Percentiles rank a stretch among this genome's conserved stretches.
Evolutionary conservation across 53 echinoderm and acorn worm genomes (phyloP).

Genomic region (Holothuria scabra): DNA sequence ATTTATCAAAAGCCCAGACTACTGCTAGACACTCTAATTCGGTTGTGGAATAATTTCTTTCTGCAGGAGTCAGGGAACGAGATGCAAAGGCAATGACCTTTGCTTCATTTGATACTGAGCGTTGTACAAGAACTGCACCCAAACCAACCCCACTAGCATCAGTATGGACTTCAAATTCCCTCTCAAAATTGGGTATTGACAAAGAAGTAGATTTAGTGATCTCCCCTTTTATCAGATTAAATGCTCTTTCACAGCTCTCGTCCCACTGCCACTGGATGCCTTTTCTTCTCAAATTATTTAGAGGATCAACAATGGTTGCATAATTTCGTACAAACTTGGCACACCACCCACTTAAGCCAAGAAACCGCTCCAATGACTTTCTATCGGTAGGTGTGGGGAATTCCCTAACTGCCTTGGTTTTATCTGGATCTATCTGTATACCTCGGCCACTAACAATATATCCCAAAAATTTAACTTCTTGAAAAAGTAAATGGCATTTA

Average conservation of each 20-base stretch:
- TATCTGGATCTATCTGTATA: slow-evolving; percentile 4
- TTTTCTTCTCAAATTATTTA: too few species aligned
- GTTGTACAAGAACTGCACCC: too few species aligned
- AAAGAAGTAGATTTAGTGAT: too few species aligned
- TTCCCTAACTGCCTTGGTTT: not conserved
- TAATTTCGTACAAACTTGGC: slow-evolving; percentile 27
- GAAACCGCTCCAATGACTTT: slow-evolving; percentile 26
- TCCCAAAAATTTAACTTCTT: too few species aligned
- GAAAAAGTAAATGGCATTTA: too few species aligned
- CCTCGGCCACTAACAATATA: slow-evolving; percentile 13
- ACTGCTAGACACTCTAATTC: too few species aligned
- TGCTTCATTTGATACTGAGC: not conserved
- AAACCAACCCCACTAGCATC: too few species aligned
- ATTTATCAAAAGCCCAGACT: slow-evolving; percentile 60
- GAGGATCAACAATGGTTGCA: too few species aligned
- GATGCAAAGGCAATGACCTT: slow-evolving; percentile 61
- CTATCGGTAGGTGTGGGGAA: not conserved
- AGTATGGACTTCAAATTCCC: too few species aligned
- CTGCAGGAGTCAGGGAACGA: slow-evolving; percentile 43
- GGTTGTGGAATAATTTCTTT: slow-evolving; percentile 64
- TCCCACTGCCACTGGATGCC: slow-evolving; percentile 30
- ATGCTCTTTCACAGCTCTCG: slow-evolving; percentile 5
- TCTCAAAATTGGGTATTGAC: too few species aligned
- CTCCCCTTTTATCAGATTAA: not conserved
- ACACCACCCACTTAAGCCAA: slow-evolving; percentile 43